Evolutionary conservation across 2,797 vertebrate genomes (phyloP).

Genomic region (Semaprochilodus insignis): DNA sequence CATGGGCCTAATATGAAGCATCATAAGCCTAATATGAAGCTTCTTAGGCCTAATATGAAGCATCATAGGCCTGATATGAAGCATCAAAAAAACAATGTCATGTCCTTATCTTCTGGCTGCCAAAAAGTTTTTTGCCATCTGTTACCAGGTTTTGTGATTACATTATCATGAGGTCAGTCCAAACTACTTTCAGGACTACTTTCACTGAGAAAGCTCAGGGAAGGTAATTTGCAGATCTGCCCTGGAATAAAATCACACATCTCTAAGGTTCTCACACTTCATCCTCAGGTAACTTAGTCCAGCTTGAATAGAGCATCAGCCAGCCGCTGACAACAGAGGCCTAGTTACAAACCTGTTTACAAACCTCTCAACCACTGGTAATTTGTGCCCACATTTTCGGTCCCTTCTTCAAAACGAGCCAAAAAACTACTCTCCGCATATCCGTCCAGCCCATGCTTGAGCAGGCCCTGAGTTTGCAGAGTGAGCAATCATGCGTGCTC

Average conservation of each 20-base stretch:
- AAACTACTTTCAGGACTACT: neutral
- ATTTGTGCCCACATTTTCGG: neutral
- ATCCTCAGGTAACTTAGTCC: neutral
- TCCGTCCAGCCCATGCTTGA: constrained; percentile 8
- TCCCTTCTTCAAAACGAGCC: neutral
- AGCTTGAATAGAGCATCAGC: neutral
- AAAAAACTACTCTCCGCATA: neutral
- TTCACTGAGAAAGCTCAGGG: neutral
- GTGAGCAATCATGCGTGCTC: constrained; percentile 11
- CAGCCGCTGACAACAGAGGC: neutral
- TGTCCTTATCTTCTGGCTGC: neutral
- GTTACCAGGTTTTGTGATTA: neutral
- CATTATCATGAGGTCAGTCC: neutral
- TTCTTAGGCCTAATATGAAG: no score
- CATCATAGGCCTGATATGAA: no score
- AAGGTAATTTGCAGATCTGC: neutral
- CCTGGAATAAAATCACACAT: neutral
- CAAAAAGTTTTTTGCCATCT: neutral
- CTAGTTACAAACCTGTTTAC: neutral
- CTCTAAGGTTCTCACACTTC: neutral
- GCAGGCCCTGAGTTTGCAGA: neutral
- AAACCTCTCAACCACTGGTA: neutral
- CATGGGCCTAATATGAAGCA: no score
- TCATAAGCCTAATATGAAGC: no score
- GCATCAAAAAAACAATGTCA: neutral